Base-by-base conservation (phyloP, 2,888 invertebrate genomes). In the Neelides folsomi region DNA sequence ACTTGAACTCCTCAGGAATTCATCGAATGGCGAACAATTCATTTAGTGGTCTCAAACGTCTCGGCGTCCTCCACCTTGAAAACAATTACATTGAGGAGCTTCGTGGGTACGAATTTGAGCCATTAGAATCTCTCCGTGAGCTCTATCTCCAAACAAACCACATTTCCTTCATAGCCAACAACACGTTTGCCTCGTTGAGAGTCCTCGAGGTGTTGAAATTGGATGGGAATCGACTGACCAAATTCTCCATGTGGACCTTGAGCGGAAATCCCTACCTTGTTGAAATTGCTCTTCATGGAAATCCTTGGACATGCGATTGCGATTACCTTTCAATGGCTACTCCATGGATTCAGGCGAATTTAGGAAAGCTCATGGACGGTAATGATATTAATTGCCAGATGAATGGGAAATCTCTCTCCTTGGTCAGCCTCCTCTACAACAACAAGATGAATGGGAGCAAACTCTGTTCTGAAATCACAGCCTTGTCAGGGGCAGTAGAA, bases 221-320 rank as follows among this genome's bases (percentile, higher is more conserved):
- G 64, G 88, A 89, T 70, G 83, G 84, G 66, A 92, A 92, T 73
- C 79, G 80, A 57, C 77, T 92, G 67, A 76, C 79, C 66, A 79
- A 80, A 58, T 89, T 88, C 68, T 82, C 86, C 64, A 83, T 89
- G 64, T 88, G 89, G 87, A 84, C 85, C 70, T 79, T 90, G 68
- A 77, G 80, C 55, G 72, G 79, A 66, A 88, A 88, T 73, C 85
- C 86, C 18, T 86, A 86, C 72, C 77, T 90, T 67, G 83, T 85
- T n/a, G 85, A 85, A 71, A 82, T 92, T 66, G 82, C 82, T 50
- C 75, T 92, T 59, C 79, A 83, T 52, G 81, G 81, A 65, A 92
- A 92, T 70, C 82, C 83, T 47, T 92, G 90, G 90, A 85, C 85
- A 59, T 92, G 92, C 72, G 87, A 88, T 69, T 93, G 92, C 72